A percentile compares a stretch with the other conserved stretches of the same genome.
Conservation (phyloP, 2,113 vertebrate species). For the Phoenicopterus ruber region DNA sequence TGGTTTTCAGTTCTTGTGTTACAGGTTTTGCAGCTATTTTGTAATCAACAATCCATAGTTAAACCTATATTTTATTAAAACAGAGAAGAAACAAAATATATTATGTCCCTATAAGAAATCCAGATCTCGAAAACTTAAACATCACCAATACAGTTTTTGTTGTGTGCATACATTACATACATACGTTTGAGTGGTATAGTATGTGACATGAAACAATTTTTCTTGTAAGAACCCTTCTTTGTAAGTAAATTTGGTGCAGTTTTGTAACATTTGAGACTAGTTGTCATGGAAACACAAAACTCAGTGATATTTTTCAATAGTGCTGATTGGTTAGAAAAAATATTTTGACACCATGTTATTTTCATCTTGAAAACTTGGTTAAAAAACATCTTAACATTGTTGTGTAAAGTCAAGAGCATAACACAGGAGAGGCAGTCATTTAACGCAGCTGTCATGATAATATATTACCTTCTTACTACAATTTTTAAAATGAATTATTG, state of each 20-base stretch:
- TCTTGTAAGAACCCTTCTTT: background rate
- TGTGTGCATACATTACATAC: background rate
- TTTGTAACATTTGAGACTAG: constrained; percentile 44
- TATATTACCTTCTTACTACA: constrained; percentile 43
- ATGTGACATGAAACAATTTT: background rate
- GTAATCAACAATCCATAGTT: background rate
- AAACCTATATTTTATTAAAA: background rate
- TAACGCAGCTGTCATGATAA: constrained; percentile 52
- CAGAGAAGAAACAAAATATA: background rate
- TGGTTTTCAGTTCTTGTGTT: background rate
- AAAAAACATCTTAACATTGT: constrained; percentile 66
- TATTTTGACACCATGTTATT: constrained; percentile 72
- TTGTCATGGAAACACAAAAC: constrained; percentile 67
- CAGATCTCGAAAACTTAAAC: background rate
- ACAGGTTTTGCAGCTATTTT: background rate
- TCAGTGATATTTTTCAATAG: constrained; percentile 67
- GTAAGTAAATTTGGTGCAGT: constrained; percentile 49
- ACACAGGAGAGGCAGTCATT: constrained; percentile 37
- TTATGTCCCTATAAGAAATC: background rate
- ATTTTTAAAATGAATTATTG: constrained; percentile 45
- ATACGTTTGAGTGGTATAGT: background rate
- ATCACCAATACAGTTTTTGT: background rate
- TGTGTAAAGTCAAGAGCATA: constrained; percentile 66
- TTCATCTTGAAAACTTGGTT: constrained; percentile 67
- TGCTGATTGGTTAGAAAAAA: constrained; percentile 70